These are phyloP conservation scores for Xiphophorus maculatus DNA, from an alignment of 2,113 vertebrate genomes.

Conservation along the genomic window DNA sequence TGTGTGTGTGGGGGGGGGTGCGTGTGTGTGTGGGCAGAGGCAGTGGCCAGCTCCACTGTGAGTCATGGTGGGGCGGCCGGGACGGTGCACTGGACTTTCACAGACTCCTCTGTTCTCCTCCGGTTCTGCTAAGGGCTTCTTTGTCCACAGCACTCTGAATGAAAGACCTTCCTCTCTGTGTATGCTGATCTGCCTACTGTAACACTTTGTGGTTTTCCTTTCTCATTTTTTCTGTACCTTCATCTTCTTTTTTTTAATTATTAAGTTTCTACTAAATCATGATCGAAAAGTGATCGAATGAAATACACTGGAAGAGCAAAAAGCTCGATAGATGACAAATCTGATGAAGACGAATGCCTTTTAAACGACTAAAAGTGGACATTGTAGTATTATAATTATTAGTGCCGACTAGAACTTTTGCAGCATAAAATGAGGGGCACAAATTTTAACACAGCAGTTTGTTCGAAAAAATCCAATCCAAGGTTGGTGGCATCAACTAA, in stretches of 20 bases:
- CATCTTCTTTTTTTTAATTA: constrained; percentile 17
- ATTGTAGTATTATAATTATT: not conserved
- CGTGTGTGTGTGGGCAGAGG: not conserved
- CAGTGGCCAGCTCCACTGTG: constrained; percentile 61
- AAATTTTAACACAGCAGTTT: too few relatives aligned
- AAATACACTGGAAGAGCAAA: constrained; percentile 6
- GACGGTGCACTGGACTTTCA: constrained; percentile 63
- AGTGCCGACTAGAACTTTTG: not conserved
- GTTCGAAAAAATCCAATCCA: too few relatives aligned
- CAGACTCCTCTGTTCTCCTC: constrained; percentile 73
- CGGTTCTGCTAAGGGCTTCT: constrained; percentile 63
- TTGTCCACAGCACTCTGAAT: constrained; percentile 68
- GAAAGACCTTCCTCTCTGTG: constrained; percentile 48
- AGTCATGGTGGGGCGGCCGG: constrained; percentile 68
- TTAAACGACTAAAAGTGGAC: not conserved
- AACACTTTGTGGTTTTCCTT: not conserved
- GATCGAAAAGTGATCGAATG: constrained; percentile 7
- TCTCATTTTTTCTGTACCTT: not conserved
- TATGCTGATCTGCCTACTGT: constrained; percentile 37
- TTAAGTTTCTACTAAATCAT: constrained; percentile 10
- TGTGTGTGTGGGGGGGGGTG: not conserved
- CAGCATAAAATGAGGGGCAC: too few relatives aligned
- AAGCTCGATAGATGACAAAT: constrained; percentile 17
- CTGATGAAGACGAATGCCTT: not conserved
- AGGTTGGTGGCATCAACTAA: too few relatives aligned